Conservation (phyloP, 2,888 invertebrate species). For the Polyommatus icarus region DNA sequence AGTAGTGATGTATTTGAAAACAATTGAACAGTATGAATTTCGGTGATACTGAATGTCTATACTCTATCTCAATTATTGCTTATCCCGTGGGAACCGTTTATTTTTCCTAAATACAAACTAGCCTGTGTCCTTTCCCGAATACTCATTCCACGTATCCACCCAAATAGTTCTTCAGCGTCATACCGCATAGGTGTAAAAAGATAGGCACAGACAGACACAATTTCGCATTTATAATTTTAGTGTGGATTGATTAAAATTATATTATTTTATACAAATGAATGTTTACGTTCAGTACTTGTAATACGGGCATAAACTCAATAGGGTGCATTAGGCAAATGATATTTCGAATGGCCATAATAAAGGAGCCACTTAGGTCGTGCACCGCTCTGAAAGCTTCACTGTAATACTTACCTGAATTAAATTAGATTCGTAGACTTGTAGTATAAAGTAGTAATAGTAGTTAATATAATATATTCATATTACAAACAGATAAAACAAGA, state of each 20-base stretch:
- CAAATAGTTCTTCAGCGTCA: too few species aligned
- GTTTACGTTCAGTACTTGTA: not conserved
- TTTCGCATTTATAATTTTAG: not conserved
- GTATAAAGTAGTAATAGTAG: not conserved
- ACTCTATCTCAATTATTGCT: too few species aligned
- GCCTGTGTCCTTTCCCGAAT: too few species aligned
- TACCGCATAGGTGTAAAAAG: not conserved
- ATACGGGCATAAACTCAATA: not conserved
- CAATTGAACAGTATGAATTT: too few species aligned
- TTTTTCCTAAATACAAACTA: too few species aligned
- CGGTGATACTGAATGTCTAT: too few species aligned
- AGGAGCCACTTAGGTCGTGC: not conserved
- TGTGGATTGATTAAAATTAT: too few species aligned
- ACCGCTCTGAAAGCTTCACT: not conserved
- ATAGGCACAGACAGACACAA: not conserved
- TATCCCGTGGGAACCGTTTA: too few species aligned
- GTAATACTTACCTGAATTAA: not conserved
- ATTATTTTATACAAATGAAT: too few species aligned
- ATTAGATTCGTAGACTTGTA: not conserved
- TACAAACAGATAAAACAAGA: not conserved
- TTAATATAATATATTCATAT: too few species aligned
- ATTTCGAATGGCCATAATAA: slow-evolving; percentile 5
- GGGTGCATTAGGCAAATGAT: slow-evolving; percentile 1
- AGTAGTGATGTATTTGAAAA: too few species aligned
- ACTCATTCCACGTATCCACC: too few species aligned